Percentiles rank a stretch among this genome's conserved stretches.
These are phyloP conservation scores for Thalassarche chlororhynchos DNA, from an alignment of 2,113 vertebrate species.

Conservation along the genomic window DNA sequence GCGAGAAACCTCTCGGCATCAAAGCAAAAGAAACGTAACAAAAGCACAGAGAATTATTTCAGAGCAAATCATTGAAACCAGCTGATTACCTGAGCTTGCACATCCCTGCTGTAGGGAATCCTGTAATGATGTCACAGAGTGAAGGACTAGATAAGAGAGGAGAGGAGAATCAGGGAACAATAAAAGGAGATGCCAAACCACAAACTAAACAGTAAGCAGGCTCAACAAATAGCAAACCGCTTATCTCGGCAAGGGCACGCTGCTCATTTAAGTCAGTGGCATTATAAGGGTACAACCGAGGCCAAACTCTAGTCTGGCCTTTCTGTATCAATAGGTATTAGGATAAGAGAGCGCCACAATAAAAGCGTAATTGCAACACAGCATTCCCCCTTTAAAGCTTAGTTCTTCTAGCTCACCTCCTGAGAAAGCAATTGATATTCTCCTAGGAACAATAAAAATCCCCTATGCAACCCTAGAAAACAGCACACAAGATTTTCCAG, in stretches of 20 bases:
- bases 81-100: conserved; percentile 82
- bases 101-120: conserved; percentile 83
- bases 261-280: background rate
- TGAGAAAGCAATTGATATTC: conserved; percentile 9
- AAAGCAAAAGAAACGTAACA: conserved; percentile 29
- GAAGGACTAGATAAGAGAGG: conserved; percentile 77
- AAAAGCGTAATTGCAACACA: conserved; percentile 4
- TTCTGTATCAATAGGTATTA: background rate
- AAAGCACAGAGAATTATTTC: conserved; percentile 31
- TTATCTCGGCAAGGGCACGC: background rate
- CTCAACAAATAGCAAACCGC: conserved; percentile 44
- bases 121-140: conserved; percentile 79
- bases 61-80: conserved; percentile 35
- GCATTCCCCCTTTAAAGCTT: background rate
- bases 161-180: conserved; percentile 55
- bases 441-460: background rate
- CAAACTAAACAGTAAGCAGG: conserved; percentile 58
- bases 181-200: conserved; percentile 61
- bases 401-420: conserved; percentile 35
- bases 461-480: background rate
- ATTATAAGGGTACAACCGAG: background rate
- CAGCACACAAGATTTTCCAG: background rate
- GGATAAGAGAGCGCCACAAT: conserved; percentile 29
- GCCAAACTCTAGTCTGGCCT: background rate
- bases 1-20: conserved; percentile 27